Evolutionary conservation across 2,888 invertebrate genomes (phyloP), one percentile per base, ranked within the genome.

Genomic region (Diarsia rubi): DNA sequence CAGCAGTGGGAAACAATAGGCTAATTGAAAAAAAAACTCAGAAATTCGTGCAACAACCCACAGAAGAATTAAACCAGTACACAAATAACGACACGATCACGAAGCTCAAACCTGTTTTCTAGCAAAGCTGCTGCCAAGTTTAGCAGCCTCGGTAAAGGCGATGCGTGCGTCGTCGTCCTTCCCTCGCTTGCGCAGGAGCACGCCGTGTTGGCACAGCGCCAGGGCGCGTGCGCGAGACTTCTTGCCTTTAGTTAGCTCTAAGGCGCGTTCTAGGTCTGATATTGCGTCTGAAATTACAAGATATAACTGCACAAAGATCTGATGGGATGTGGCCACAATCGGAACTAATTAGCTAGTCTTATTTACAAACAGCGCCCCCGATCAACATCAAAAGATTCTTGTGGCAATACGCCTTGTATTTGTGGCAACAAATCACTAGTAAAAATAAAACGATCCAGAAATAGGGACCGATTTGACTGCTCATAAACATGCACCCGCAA

Each of bases 41-140:
- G 52, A 52, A 52, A 24, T n/a, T 24, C n/a, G 12, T 24, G 12
- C 12, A 14, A 27, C 19, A 45, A 62, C 14, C 9, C 8, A 19
- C 19, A n/a, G 6, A 37, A 37, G 6, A n/a, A n/a, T n/a, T 16
- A 0, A 45, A 44, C 19, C 19, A 24, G 14, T 0, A 12, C 54
- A 87, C 27, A 47, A 44, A 14, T n/a, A 57, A 24, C 16, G 16
- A 24, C 5, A 49, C 11, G 19, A 42, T 54, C 12, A 24, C 2
- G 21, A 31, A 63, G 27, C 42, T n/a, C 54, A 3, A 93, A 98
- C 98, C 97, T 98, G 98, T 90, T 98, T 97, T 91, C 98, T 98
- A 31, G 99, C 99, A 95, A 99, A 99, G 80, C 97, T 97, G 86
- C 98, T 99, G 31, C 99, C 99, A 66, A 98, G 94, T 84, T 97